Evolutionary conservation across 2,888 invertebrate genomes (phyloP), one percentile per base, ranked within the genome.

Genomic region (Camptogramma bilineatum): DNA sequence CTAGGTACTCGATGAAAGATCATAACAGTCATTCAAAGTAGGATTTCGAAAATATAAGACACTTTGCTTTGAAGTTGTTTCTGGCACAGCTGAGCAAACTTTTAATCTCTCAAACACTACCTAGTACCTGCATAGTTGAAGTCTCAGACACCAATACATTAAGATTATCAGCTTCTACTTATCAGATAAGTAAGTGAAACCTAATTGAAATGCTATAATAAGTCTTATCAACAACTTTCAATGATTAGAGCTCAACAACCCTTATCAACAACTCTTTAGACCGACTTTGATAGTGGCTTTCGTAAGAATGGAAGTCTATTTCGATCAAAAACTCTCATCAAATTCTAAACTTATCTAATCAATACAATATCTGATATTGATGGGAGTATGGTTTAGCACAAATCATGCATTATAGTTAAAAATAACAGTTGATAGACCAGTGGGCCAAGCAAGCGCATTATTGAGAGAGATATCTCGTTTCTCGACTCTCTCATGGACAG

Each of bases 241-340:
- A 74, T 74, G 79, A 85, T 88, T 90, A 21, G 44, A 83, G 13
- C 34, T 39, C 34, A 39, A 39, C 34, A 39, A 39, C 34, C 34
- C 34, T 39, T 39, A 39, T 39, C 34, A 13, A 1, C 34, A 13
- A 39, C 10, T 13, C 34, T 39, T 39, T 13, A 39, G 34, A 39
- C 34, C 4, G 10, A 39, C 4, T 28, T 28, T 8, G 34, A 39
- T 13, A 39, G 34, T 39, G 13, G 34, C 34, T 39, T 39, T 39
- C 13, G 10, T 39, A 39, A 28, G 28, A 5, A 28, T 28, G 8
- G 10, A 34, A 34, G 8, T 34, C 9, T 2, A 34, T 13, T 13
- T 3, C 7, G 28, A 28, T 28, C 28, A 28, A 28, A 4, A 28
- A 4, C 7, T 28, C 0, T 28, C 28, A 28, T 5, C 28, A 28